Evolutionary conservation across 2,888 invertebrate genomes (phyloP).

Genomic region (Trissolcus brochymenae): DNA sequence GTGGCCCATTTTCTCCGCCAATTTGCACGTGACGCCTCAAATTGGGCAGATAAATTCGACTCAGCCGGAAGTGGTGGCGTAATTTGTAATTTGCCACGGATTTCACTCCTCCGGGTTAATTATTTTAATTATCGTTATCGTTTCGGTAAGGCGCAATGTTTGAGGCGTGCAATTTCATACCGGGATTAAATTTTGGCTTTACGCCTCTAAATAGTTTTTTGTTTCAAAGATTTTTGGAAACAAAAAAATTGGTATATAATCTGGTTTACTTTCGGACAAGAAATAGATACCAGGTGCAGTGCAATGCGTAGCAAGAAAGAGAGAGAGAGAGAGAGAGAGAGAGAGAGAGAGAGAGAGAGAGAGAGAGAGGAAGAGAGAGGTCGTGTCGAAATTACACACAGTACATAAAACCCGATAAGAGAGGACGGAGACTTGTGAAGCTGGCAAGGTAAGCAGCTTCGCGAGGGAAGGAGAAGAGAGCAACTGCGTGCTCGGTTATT

Average conservation of each 20-base stretch:
- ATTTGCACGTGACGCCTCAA: constrained; percentile 36
- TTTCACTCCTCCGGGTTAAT: too few relatives aligned
- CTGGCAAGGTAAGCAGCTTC: constrained; percentile 65
- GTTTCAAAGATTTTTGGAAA: too few relatives aligned
- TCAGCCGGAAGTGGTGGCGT: background rate
- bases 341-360: constrained; percentile 7
- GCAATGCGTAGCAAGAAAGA: background rate
- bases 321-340: background rate
- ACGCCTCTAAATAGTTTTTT: too few relatives aligned
- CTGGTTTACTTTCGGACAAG: background rate
- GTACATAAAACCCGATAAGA: constrained; percentile 30
- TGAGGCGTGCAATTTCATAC: too few relatives aligned
- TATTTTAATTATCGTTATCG: too few relatives aligned
- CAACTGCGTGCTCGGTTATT: constrained; percentile 64
- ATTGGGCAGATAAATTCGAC: constrained; percentile 14
- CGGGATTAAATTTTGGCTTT: too few relatives aligned
- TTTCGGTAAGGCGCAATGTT: too few relatives aligned
- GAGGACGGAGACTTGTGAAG: constrained; percentile 54
- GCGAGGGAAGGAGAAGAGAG: constrained; percentile 42
- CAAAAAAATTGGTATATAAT: background rate
- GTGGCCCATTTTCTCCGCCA: constrained; percentile 43
- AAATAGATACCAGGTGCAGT: constrained; percentile 1
- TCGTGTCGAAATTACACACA: constrained; percentile 17
- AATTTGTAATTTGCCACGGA: background rate
- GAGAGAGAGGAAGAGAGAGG: background rate